phyloP scores from a whole-genome alignment of 2,797 vertebrate genomes.

The Sarcophilus harrisii region DNA sequence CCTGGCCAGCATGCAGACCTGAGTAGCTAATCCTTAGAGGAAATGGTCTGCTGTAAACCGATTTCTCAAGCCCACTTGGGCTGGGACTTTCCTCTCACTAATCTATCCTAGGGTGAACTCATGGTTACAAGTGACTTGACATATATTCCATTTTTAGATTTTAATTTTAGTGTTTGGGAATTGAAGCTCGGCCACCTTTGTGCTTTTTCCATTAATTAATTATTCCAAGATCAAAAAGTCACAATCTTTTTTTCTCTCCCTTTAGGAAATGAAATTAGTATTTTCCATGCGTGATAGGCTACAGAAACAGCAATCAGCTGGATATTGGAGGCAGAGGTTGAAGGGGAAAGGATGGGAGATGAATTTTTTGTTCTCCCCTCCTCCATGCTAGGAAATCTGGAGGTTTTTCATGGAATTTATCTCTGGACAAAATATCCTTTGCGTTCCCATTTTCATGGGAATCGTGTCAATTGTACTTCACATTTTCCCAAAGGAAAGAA shows the following conservation, averaged over 20 bases:
- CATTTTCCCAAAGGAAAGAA: slow-evolving; percentile 26
- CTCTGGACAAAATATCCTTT: slow-evolving; percentile 24
- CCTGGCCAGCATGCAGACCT: slow-evolving; percentile 48
- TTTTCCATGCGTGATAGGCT: background rate
- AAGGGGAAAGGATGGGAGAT: background rate
- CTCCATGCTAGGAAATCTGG: background rate
- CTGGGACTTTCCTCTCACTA: slow-evolving; percentile 19
- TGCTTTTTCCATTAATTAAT: slow-evolving; percentile 62
- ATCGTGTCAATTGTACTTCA: slow-evolving; percentile 49
- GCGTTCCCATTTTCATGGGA: slow-evolving; percentile 8
- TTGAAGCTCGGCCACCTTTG: slow-evolving; percentile 45
- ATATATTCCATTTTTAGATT: slow-evolving; percentile 24
- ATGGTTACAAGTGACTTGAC: slow-evolving; percentile 4
- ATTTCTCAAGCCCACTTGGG: slow-evolving; percentile 48
- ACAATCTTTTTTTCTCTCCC: background rate
- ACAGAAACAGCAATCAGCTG: background rate
- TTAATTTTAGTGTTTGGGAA: slow-evolving; percentile 19
- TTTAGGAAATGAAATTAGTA: slow-evolving; percentile 62
- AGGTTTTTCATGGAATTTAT: slow-evolving; percentile 2
- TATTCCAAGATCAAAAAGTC: slow-evolving; percentile 64
- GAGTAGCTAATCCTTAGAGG: slow-evolving; percentile 50
- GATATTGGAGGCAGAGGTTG: background rate
- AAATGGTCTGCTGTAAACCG: slow-evolving; percentile 51
- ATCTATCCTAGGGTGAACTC: slow-evolving; percentile 7
- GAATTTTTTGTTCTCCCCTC: background rate